Conservation (phyloP, 2,113 vertebrate species). For the Menura novaehollandiae region DNA sequence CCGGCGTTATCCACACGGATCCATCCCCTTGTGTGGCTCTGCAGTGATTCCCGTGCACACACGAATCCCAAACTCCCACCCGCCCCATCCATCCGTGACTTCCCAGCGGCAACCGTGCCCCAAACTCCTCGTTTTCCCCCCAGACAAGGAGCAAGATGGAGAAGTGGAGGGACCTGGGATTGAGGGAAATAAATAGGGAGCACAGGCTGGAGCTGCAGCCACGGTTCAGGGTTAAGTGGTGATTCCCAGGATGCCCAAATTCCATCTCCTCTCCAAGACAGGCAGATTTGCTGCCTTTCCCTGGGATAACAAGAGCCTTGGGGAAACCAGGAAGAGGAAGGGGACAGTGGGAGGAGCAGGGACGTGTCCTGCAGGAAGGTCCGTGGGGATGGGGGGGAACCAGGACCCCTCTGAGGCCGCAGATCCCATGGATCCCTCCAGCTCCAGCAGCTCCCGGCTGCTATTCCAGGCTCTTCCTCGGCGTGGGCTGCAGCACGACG, state of each 20-base stretch:
- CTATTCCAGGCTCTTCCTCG: background rate
- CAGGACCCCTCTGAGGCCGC: accelerated
- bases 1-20: background rate
- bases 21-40: accelerated
- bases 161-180: accelerated
- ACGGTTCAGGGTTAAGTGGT: background rate
- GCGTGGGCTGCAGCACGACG: background rate
- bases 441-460: background rate
- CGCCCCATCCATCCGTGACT: accelerated
- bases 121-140: background rate
- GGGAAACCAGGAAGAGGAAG: background rate
- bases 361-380: background rate
- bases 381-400: background rate
- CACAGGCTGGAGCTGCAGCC: background rate
- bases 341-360: background rate
- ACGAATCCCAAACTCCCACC: accelerated
- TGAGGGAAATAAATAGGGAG: background rate
- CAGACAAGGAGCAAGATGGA: background rate
- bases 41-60: accelerated
- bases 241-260: background rate
- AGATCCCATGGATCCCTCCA: accelerated
- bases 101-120: background rate
- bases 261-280: background rate
- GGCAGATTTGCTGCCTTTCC: background rate
- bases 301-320: background rate